These are phyloP conservation scores for Zaprionus vittiger DNA, from an alignment of 1,140 invertebrate genomes.

Conservation along the genomic window DNA sequence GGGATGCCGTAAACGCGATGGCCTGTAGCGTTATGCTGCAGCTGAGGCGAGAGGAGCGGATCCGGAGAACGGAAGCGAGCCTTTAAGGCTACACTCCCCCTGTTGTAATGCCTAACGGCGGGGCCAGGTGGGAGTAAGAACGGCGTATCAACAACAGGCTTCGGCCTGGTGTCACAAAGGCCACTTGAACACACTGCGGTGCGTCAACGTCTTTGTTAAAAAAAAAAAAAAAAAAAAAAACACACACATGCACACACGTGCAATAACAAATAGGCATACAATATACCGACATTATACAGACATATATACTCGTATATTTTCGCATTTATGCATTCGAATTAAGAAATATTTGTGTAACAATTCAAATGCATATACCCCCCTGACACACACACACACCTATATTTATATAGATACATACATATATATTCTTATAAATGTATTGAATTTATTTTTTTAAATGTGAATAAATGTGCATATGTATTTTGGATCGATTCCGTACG, in stretches of 20 bases:
- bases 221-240: too few species aligned
- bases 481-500: constrained; percentile 68
- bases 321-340: constrained; percentile 76
- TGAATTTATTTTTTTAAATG: constrained; percentile 73
- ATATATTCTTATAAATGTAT: constrained; percentile 75
- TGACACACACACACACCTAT: constrained; percentile 35
- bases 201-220: too few species aligned
- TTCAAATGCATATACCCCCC: constrained; percentile 41
- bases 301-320: constrained; percentile 60
- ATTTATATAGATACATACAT: constrained; percentile 48
- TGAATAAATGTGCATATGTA: constrained; percentile 69
- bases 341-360: constrained; percentile 43
- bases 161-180: too few species aligned
- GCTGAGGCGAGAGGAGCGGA: too few species aligned
- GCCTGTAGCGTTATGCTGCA: too few species aligned
- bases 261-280: neutral
- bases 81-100: too few species aligned
- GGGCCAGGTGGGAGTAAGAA: too few species aligned
- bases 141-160: too few species aligned
- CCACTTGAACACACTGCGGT: too few species aligned
- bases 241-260: constrained; percentile 10
- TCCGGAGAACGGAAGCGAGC: too few species aligned
- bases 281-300: constrained; percentile 11
- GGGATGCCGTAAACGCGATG: too few species aligned
- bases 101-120: too few species aligned